Conservation (phyloP, 1,140 invertebrate genomes). For the Drosophila serrata region DNA sequence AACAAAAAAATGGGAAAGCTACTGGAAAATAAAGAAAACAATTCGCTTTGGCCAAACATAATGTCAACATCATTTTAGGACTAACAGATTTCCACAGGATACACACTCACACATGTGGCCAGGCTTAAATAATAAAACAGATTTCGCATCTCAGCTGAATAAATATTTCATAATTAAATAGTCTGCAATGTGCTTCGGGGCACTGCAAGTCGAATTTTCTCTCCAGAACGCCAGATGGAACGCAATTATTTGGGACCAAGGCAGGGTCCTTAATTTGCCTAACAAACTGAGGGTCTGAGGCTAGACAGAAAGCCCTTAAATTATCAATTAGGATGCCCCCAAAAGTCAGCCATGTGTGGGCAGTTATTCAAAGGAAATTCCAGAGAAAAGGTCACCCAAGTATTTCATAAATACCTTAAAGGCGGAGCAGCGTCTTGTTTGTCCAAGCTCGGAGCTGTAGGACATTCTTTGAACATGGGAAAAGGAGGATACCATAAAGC, state of each 20-base stretch:
- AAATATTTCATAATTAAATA: constrained; percentile 54
- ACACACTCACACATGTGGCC: constrained; percentile 1
- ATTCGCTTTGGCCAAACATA: constrained; percentile 26
- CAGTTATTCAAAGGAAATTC: constrained; percentile 40
- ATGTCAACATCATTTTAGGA: constrained; percentile 30
- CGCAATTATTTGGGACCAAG: constrained; percentile 27
- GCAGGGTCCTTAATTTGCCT: constrained; percentile 37
- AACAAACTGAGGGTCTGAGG: constrained; percentile 20
- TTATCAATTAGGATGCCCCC: constrained; percentile 51
- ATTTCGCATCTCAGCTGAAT: constrained; percentile 42
- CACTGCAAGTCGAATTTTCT: background rate
- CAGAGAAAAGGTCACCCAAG: constrained; percentile 38
- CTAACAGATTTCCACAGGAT: constrained; percentile 11
- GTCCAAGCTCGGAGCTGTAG: background rate
- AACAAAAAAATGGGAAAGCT: constrained; percentile 3
- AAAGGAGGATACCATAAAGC: constrained; percentile 6
- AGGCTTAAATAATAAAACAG: constrained; percentile 47
- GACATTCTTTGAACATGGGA: constrained; percentile 1
- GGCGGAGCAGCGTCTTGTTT: constrained; percentile 13
- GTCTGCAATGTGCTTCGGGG: constrained; percentile 12
- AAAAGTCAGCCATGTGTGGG: constrained; percentile 50
- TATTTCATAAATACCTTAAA: constrained; percentile 32
- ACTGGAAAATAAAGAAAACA: constrained; percentile 35
- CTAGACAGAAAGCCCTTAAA: constrained; percentile 56
- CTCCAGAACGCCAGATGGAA: constrained; percentile 1